Base-by-base conservation (phyloP, 2,113 vertebrate genomes). In the Chaenocephalus aceratus region DNA sequence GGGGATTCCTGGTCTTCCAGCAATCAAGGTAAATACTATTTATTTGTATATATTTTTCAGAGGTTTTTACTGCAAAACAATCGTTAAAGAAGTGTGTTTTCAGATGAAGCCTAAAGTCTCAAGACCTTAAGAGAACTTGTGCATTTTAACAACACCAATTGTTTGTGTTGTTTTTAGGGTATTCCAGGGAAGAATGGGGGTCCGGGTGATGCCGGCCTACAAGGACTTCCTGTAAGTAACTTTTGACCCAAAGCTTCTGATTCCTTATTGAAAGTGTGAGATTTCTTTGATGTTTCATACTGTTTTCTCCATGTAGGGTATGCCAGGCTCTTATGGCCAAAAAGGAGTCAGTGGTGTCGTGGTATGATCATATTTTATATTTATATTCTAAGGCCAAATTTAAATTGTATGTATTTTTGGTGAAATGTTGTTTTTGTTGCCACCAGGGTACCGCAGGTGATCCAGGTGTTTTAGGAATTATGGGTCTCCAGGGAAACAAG, bases 1-100 rank as follows among this genome's bases (percentile, higher is more conserved):
- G 34, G 98, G 98, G 65, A 99, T 99, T 26, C 98, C 98, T 70
- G 98, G 97, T 61, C 96, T 99, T 85, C 98, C 97, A 0, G 97
- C 93, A 54, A 84, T 94, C 79, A 98, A 97, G 96, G 98, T 99
- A 94, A 56, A 60, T 1, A 0, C 4, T 23, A 0, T 3, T 1
- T 54, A 7, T 44, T 51, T 0, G 2, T 16, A 5, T 5, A 59
- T 34, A 58, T 21, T 8, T 52, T 41, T 26, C 26, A 26, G 26
- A 26, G 26, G 26, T 26, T 26, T 26, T 54, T 16, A 52, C 30
- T 21, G 1, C 6, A 11, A 54, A 69, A 15, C 8, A 11, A 46
- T 48, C 51, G 3, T 16, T 36, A 63, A 3, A 34, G 14, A 18
- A 26, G 6, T 54, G 8, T 73, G 34, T 10, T 76, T 4, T 57